Conservation (phyloP, 2,113 vertebrate genomes). For the Echinops telfairi region DNA sequence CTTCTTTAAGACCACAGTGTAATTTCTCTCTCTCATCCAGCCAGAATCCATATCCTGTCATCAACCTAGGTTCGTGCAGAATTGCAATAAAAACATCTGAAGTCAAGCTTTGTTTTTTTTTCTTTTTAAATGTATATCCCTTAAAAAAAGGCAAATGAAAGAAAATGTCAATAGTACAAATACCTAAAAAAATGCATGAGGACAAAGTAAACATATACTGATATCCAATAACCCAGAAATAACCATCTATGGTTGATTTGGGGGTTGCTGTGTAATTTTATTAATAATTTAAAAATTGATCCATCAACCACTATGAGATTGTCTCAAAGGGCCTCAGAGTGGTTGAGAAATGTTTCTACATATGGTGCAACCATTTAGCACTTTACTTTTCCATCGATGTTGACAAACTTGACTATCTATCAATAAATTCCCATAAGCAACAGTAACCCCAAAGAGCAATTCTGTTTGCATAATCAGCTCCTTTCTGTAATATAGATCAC, state of each 20-base stretch:
- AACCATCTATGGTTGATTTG: not conserved
- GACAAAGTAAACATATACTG: not conserved
- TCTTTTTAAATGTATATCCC: not conserved
- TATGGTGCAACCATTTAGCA: not conserved
- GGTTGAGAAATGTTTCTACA: not conserved
- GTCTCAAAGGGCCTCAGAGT: not conserved
- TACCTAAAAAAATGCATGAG: not conserved
- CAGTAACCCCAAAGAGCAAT: not conserved
- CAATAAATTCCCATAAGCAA: not conserved
- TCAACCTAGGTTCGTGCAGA: not conserved
- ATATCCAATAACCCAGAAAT: not conserved
- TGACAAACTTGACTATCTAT: no score
- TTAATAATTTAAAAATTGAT: slow-evolving; percentile 31
- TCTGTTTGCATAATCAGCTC: not conserved
- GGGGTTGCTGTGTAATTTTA: not conserved
- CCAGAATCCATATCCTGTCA: not conserved
- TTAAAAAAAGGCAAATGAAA: slow-evolving; percentile 6
- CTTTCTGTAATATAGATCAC: not conserved
- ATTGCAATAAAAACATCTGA: slow-evolving; percentile 68
- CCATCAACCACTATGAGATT: not conserved
- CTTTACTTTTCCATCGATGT: not conserved
- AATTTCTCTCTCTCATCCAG: slow-evolving; percentile 30
- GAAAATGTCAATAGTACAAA: not conserved
- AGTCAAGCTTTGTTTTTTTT: slow-evolving; percentile 34
- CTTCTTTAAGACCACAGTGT: slow-evolving; percentile 9